These are phyloP conservation scores for Pipistrellus pipistrellus DNA, from an alignment of 2,797 vertebrate species.

Conservation along the genomic window DNA sequence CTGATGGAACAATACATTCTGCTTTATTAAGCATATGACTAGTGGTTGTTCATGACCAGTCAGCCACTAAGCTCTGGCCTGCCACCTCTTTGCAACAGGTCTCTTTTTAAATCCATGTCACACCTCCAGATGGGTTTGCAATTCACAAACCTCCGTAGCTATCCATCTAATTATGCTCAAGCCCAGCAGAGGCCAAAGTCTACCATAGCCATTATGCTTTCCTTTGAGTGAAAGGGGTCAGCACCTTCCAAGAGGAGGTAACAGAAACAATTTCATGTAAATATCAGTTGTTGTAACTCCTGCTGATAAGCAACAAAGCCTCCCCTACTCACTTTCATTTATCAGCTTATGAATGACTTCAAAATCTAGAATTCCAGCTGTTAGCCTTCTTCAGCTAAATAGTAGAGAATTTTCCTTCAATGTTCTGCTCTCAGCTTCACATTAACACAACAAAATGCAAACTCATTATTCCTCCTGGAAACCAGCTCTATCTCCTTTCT, in stretches of 20 bases:
- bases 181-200: neutral
- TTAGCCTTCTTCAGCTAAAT: neutral
- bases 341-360: neutral
- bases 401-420: neutral
- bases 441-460: neutral
- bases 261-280: neutral
- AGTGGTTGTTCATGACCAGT: neutral
- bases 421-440: neutral
- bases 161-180: neutral
- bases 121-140: neutral
- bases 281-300: neutral
- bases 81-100: neutral
- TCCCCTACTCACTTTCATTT: neutral
- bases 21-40: neutral
- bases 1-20: constrained; percentile 17
- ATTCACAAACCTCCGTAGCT: neutral
- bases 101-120: neutral
- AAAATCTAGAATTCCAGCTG: neutral
- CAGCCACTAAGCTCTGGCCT: neutral
- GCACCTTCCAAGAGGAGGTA: neutral
- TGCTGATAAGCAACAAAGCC: neutral
- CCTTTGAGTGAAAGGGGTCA: neutral
- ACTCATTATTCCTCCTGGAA: neutral
- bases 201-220: neutral
- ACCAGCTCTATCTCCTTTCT: neutral